Percentiles rank a stretch among this genome's conserved stretches.
These are phyloP conservation scores for Diadumene lineata DNA, from an alignment of 92 coral and sea anemone genomes.

Conservation along the genomic window DNA sequence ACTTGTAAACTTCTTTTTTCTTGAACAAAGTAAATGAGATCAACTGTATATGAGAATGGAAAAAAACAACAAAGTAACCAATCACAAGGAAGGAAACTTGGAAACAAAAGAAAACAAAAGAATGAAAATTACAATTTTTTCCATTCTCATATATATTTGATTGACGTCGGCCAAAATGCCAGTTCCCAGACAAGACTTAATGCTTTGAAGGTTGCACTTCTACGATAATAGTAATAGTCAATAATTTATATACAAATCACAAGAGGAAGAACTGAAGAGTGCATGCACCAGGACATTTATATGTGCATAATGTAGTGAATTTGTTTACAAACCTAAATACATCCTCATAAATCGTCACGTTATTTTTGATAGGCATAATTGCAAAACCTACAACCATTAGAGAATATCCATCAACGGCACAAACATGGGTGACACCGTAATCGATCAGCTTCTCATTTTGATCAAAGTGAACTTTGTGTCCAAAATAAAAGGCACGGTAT, in stretches of 20 bases:
- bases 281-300: not conserved
- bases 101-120: no score
- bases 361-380: conserved; percentile 3
- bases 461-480: conserved; percentile 5
- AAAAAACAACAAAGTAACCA: no score
- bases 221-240: no score
- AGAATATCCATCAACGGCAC: conserved; percentile 10
- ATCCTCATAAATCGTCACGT: not conserved
- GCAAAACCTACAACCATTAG: conserved; percentile 15
- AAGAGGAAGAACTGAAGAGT: not conserved
- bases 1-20: no score
- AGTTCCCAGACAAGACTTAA: no score
- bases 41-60: no score
- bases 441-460: conserved; percentile 13
- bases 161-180: not conserved
- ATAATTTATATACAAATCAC: not conserved
- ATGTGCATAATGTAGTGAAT: not conserved
- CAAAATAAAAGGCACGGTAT: conserved; percentile 1
- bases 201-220: no score
- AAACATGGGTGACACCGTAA: conserved; percentile 11
- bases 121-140: no score
- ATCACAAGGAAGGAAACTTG: no score
- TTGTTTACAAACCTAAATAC: not conserved
- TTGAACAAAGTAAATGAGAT: no score
- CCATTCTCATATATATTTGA: no score